Conservation (phyloP, 37 sponge, comb jelly and placozoan species). For the Trichoplax adhaerens region DNA sequence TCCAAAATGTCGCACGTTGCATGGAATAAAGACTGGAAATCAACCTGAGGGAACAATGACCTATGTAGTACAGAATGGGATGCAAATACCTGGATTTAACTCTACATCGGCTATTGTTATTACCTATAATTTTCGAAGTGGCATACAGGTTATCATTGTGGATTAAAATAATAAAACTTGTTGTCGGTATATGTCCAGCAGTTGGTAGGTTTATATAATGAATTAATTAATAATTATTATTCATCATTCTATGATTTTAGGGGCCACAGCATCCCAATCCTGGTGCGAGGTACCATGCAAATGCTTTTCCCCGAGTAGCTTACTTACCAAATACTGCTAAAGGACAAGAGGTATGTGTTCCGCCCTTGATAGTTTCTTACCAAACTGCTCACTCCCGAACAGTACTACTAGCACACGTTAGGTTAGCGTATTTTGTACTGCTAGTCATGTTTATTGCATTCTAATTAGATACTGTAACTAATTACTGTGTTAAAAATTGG, state of each 20-base stretch:
- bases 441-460: not conserved
- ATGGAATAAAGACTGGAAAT: slow-evolving; percentile 78
- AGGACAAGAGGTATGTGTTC: slow-evolving; percentile 52
- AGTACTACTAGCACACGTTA: not conserved
- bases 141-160: slow-evolving; percentile 4
- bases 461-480: not conserved
- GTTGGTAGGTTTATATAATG: too few species aligned
- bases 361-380: too few species aligned
- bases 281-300: slow-evolving; percentile 40
- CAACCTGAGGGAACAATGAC: slow-evolving; percentile 64
- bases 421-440: not conserved
- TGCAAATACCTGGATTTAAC: slow-evolving; percentile 65
- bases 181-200: too few species aligned
- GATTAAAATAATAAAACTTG: too few species aligned
- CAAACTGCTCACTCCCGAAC: too few species aligned
- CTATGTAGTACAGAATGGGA: slow-evolving; percentile 10
- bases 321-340: slow-evolving; percentile 75
- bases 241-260: slow-evolving; percentile 36
- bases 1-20: slow-evolving; percentile 76
- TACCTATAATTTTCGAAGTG: slow-evolving; percentile 52
- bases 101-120: slow-evolving; percentile 53
- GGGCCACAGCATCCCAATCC: slow-evolving; percentile 44
- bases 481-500: not conserved
- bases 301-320: slow-evolving; percentile 78
- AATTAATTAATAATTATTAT: not conserved